These are phyloP conservation scores for Pseudonaja textilis DNA, from an alignment of 2,113 vertebrate genomes.

Conservation along the genomic window DNA sequence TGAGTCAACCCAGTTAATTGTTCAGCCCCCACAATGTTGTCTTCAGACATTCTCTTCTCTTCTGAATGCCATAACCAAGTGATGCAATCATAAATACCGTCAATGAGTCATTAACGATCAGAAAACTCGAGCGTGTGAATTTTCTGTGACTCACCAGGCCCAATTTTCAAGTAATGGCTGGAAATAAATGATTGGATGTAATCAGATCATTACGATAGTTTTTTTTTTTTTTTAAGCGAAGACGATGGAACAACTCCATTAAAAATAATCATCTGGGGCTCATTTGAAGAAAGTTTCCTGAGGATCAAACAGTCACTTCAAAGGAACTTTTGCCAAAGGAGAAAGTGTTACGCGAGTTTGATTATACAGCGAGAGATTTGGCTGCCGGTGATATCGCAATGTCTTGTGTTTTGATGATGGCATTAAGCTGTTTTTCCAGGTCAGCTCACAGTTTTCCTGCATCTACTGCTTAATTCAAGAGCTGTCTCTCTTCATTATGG, in stretches of 20 bases:
- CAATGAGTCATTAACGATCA: conserved; percentile 50
- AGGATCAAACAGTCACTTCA: conserved; percentile 39
- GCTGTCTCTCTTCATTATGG: conserved; percentile 3
- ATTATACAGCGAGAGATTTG: conserved; percentile 31
- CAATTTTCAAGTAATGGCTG: conserved; percentile 30
- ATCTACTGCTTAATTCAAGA: conserved; percentile 20
- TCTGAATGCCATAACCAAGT: conserved; percentile 8
- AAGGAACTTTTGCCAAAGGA: conserved; percentile 23
- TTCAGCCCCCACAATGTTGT: conserved; percentile 36
- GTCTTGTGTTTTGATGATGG: not conserved
- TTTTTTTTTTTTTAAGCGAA: conserved; percentile 7
- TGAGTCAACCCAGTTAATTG: conserved; percentile 37
- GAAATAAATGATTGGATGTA: conserved; percentile 45
- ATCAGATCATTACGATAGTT: conserved; percentile 28
- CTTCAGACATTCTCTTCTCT: conserved; percentile 36
- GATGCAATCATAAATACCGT: conserved; percentile 53
- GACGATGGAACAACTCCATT: not conserved
- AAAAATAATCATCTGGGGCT: conserved; percentile 33
- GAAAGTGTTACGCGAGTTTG: conserved; percentile 27
- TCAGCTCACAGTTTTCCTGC: not conserved
- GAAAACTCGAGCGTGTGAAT: conserved; percentile 41
- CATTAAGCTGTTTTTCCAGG: conserved; percentile 30
- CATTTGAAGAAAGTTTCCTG: conserved; percentile 37
- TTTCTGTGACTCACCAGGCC: conserved; percentile 15
- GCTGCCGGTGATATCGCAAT: not conserved